Evolutionary conservation across 2,888 invertebrate genomes (phyloP).

Genomic region (Papilio gigon): DNA sequence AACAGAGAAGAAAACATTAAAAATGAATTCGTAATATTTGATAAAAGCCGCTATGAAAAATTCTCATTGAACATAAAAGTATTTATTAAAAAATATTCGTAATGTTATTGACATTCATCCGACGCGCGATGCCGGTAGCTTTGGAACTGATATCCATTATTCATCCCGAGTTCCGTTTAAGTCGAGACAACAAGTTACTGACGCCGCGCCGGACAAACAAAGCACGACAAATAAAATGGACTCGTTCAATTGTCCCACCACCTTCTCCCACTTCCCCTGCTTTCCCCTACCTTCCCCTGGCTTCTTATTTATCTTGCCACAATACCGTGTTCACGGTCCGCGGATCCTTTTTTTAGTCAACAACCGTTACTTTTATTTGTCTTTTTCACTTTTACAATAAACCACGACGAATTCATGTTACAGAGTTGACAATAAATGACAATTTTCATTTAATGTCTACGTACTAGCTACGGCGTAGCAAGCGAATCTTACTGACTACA

Average conservation of each 20-base stretch:
- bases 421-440: background rate
- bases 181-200: constrained; percentile 17
- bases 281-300: background rate
- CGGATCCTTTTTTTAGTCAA: background rate
- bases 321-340: background rate
- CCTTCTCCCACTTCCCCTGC: too few species aligned
- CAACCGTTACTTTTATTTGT: background rate
- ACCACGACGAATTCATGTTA: background rate
- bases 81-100: background rate
- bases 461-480: constrained; percentile 4
- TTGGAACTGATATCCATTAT: constrained; percentile 8
- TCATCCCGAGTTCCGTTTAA: background rate
- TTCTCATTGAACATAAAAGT: too few species aligned
- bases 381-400: background rate
- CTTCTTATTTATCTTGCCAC: constrained; percentile 11
- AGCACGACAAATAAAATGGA: constrained; percentile 1
- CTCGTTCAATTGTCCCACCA: constrained; percentile 8
- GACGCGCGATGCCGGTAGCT: background rate
- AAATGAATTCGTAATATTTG: too few species aligned
- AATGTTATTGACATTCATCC: background rate
- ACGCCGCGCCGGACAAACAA: background rate
- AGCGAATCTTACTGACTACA: background rate
- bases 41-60: too few species aligned
- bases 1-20: too few species aligned
- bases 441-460: background rate